A percentile compares a stretch with the other conserved stretches of the same genome.
Evolutionary conservation across 2,888 invertebrate species (phyloP).

Genomic region (Celastrina argiolus): DNA sequence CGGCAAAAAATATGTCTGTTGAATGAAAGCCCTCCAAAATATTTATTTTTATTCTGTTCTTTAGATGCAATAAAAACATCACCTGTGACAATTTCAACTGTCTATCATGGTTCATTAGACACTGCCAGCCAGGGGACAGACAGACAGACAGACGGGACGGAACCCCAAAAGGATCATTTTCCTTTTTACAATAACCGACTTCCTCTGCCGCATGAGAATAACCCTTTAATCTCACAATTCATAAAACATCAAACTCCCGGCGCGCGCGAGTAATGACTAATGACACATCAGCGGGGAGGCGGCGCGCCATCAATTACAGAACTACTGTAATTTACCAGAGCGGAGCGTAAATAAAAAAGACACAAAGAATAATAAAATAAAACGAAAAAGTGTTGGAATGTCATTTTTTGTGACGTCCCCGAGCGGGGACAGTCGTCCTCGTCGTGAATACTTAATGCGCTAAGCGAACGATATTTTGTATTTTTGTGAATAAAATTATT

Average conservation of each 20-base stretch:
- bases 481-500: slow-evolving; percentile 24
- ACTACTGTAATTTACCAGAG: slow-evolving; percentile 1
- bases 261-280: background rate
- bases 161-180: background rate
- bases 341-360: slow-evolving; percentile 25
- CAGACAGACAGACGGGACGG: too few species aligned
- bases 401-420: slow-evolving; percentile 31
- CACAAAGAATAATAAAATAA: slow-evolving; percentile 17
- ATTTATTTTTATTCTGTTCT: too few species aligned
- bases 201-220: background rate
- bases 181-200: background rate
- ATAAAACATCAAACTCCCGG: background rate
- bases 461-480: slow-evolving; percentile 25
- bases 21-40: too few species aligned
- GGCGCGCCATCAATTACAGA: background rate
- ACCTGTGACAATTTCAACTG: too few species aligned
- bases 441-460: slow-evolving; percentile 38
- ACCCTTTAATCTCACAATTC: slow-evolving; percentile 7
- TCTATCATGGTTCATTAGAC: too few species aligned
- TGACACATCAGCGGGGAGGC: background rate
- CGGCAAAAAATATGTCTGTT: too few species aligned
- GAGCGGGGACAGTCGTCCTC: slow-evolving; percentile 31
- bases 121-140: too few species aligned
- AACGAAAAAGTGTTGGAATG: slow-evolving; percentile 29
- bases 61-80: too few species aligned